Evolutionary conservation across 2,113 vertebrate species (phyloP).

Genomic region (Lanius ludovicianus): DNA sequence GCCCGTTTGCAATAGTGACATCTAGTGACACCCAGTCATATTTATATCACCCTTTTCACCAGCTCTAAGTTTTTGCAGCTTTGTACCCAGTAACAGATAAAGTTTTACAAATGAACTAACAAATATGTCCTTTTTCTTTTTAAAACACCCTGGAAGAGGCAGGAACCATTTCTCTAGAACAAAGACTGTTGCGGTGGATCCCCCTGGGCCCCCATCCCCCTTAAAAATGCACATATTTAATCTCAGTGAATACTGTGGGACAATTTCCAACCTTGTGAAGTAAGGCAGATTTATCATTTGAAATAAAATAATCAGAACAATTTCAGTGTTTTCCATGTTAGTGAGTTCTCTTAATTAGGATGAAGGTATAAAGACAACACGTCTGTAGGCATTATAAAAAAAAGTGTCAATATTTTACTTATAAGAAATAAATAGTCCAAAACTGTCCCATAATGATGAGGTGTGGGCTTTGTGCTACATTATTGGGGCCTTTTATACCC

Average conservation of each 20-base stretch:
- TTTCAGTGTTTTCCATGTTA: neutral
- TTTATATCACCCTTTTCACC: neutral
- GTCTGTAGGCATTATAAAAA: neutral
- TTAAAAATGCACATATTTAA: neutral
- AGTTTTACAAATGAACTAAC: neutral
- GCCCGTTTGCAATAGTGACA: constrained; percentile 16
- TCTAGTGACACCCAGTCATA: neutral
- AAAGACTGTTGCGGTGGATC: neutral
- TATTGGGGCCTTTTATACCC: neutral
- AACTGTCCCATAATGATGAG: neutral
- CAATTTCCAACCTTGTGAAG: neutral
- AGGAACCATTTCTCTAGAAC: neutral
- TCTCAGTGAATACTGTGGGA: neutral
- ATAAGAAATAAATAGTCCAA: neutral
- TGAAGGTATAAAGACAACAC: neutral
- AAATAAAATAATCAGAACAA: neutral
- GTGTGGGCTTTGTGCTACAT: neutral
- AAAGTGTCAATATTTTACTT: neutral
- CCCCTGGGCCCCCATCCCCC: too few species aligned
- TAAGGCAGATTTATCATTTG: neutral
- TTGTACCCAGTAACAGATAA: neutral
- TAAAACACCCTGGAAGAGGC: neutral
- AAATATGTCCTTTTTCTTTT: neutral
- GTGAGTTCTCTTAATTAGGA: neutral
- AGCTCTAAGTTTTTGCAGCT: neutral